These are phyloP conservation scores for Cosmopolites sordidus DNA, from an alignment of 2,888 invertebrate genomes.

Conservation along the genomic window DNA sequence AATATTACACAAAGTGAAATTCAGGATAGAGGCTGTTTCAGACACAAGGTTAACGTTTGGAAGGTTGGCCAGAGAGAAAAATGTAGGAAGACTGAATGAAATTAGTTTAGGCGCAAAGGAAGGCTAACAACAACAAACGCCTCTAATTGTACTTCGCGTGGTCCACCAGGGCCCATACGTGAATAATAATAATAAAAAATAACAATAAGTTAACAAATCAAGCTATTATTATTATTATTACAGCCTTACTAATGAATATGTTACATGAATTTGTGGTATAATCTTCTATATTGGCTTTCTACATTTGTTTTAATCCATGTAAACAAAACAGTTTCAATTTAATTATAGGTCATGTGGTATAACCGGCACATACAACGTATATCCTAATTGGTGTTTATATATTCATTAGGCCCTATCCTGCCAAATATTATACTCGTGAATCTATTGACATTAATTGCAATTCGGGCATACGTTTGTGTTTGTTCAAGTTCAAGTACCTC, in stretches of 20 bases:
- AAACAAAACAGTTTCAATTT: slow-evolving; percentile 9
- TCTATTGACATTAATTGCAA: slow-evolving; percentile 17
- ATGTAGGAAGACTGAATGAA: no score
- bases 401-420: slow-evolving; percentile 15
- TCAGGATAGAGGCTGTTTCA: no score
- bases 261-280: background rate
- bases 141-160: no score
- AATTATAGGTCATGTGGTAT: slow-evolving; percentile 11
- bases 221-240: no score
- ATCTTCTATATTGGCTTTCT: background rate
- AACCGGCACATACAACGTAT: slow-evolving; percentile 8
- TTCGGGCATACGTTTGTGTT: background rate
- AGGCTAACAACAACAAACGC: no score
- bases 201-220: no score
- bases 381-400: slow-evolving; percentile 17
- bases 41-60: no score
- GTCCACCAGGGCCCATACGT: no score
- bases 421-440: slow-evolving; percentile 16
- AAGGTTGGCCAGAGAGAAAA: no score
- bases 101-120: no score
- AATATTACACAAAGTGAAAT: no score
- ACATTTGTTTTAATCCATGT: background rate
- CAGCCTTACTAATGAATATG: background rate
- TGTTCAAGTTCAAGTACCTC: slow-evolving; percentile 2
- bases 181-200: no score